A percentile compares a stretch with the other conserved stretches of the same genome.
Conservation (phyloP, 2,888 invertebrate genomes). For the Melieria omissa region DNA sequence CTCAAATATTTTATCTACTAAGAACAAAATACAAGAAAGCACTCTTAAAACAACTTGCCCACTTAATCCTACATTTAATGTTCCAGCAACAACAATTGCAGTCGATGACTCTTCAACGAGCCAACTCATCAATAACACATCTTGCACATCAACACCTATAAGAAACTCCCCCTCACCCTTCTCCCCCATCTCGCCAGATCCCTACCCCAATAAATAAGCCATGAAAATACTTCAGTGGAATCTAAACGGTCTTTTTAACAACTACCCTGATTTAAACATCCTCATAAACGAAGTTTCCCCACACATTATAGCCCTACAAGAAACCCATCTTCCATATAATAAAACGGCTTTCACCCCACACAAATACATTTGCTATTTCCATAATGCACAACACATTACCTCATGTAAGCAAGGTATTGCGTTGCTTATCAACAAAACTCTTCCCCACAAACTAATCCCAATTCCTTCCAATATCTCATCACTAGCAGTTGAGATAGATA, state of each 20-base stretch:
- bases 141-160: background rate
- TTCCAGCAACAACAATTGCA: background rate
- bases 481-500: slow-evolving; percentile 24
- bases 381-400: slow-evolving; percentile 25
- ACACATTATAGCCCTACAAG: slow-evolving; percentile 40
- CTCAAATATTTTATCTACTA: too few relatives aligned
- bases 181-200: background rate
- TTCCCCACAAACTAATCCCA: slow-evolving; percentile 31
- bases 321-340: slow-evolving; percentile 36
- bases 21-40: too few relatives aligned
- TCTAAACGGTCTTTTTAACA: slow-evolving; percentile 27
- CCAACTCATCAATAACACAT: background rate
- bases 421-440: slow-evolving; percentile 36
- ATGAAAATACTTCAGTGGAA: too few relatives aligned
- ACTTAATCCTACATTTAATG: too few relatives aligned
- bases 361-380: slow-evolving; percentile 29
- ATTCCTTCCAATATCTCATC: slow-evolving; percentile 19
- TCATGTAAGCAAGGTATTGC: slow-evolving; percentile 35
- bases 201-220: too few relatives aligned
- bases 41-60: too few relatives aligned
- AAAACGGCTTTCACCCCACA: slow-evolving; percentile 15
- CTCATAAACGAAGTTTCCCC: slow-evolving; percentile 34
- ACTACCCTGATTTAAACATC: slow-evolving; percentile 30
- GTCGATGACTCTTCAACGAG: background rate
- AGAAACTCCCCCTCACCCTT: too few relatives aligned